phyloP scores from a whole-genome alignment of 2,888 invertebrate genomes.

The Chironomus tentans region DNA sequence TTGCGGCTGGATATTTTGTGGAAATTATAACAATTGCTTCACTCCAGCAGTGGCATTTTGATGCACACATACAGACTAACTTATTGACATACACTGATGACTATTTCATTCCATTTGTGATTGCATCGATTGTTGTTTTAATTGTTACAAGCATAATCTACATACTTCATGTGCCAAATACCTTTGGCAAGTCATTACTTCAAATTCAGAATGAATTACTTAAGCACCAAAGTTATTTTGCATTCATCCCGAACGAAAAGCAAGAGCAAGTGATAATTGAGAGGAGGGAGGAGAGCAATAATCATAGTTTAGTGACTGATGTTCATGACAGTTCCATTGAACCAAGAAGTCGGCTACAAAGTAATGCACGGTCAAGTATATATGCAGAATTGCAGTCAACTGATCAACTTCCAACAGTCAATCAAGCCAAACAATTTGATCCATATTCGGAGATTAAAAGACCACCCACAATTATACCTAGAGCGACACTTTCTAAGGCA shows the following conservation, averaged over 20 bases:
- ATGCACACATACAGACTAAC: background rate
- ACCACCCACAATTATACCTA: no score
- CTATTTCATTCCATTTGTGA: background rate
- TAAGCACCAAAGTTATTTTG: conserved; percentile 13
- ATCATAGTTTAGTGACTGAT: no score
- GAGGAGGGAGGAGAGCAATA: no score
- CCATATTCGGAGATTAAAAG: no score
- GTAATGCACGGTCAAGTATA: no score
- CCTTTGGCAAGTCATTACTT: background rate
- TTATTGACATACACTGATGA: background rate
- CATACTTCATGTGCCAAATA: conserved; percentile 11
- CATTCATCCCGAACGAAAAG: background rate
- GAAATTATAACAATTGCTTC: conserved; percentile 12
- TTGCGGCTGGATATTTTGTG: background rate
- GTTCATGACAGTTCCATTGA: no score
- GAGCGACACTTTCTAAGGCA: no score
- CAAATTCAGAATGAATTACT: conserved; percentile 21
- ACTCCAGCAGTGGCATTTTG: background rate
- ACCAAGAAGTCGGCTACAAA: no score
- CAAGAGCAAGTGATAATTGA: no score
- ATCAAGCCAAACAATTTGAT: no score
- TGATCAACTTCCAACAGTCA: no score
- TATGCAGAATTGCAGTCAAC: no score
- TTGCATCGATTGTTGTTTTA: conserved; percentile 6
- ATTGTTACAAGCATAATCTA: background rate